Evolutionary conservation across 2,113 vertebrate species (phyloP).

Genomic region (Acanthisitta chloris): DNA sequence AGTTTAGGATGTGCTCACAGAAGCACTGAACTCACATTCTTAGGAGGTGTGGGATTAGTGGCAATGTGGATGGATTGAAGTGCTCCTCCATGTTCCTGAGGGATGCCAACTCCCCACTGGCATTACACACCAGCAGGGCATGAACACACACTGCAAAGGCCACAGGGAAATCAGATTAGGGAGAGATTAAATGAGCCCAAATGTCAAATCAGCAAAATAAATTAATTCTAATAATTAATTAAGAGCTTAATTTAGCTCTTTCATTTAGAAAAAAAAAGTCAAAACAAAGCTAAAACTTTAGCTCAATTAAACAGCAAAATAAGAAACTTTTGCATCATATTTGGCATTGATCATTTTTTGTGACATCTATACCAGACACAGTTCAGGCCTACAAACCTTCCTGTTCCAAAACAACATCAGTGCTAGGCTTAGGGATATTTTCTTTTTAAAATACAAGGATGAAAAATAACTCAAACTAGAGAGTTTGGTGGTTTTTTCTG

Average conservation of each 20-base stretch:
- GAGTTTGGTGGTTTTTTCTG: not conserved
- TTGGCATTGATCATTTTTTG: no score
- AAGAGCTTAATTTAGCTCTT: no score
- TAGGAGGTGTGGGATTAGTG: constrained; percentile 70
- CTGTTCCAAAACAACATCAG: no score
- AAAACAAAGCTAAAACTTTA: not conserved
- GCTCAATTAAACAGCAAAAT: not conserved
- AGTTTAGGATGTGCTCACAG: not conserved
- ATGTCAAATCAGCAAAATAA: not conserved
- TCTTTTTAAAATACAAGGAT: not conserved
- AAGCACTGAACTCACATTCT: constrained; percentile 63
- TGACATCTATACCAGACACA: no score
- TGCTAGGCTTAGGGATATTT: no score
- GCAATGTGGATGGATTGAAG: constrained; percentile 68
- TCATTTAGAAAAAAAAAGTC: not conserved
- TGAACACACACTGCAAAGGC: constrained; percentile 69
- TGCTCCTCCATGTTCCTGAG: constrained; percentile 78
- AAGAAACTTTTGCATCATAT: not conserved
- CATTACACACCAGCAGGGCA: constrained; percentile 78
- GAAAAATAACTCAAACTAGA: not conserved
- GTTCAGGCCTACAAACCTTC: no score
- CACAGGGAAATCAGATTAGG: not conserved
- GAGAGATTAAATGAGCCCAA: not conserved
- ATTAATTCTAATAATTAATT: no score
- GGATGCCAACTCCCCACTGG: constrained; percentile 73